phyloP scores from a whole-genome alignment of 2,113 vertebrate genomes.

The Poicephalus meyeri region DNA sequence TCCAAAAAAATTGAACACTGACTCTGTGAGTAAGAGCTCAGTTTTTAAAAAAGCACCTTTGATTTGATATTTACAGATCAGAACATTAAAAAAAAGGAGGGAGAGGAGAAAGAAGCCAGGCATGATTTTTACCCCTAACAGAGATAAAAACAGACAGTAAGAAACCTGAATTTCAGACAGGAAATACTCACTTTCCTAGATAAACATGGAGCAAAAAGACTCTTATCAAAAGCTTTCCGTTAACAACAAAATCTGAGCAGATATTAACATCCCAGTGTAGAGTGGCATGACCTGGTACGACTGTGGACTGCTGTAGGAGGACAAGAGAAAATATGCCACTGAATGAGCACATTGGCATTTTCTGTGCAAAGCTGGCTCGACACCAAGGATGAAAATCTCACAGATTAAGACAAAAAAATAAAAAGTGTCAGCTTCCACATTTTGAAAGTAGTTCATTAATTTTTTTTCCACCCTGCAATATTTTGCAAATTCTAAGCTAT shows the following conservation, averaged over 20 bases:
- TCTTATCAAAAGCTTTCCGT: neutral
- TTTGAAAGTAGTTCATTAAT: neutral
- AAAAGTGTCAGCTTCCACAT: neutral
- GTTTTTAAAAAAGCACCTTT: neutral
- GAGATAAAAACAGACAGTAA: neutral
- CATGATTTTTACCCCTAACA: neutral
- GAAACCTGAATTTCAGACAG: neutral
- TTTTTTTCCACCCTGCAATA: constrained; percentile 7
- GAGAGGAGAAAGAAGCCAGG: neutral
- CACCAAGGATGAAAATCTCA: neutral
- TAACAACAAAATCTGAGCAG: neutral
- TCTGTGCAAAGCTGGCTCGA: neutral
- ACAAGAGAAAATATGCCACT: neutral
- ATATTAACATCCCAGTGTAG: neutral
- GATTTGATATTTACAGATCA: neutral
- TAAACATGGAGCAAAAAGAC: neutral
- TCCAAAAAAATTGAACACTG: neutral
- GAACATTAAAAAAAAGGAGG: neutral
- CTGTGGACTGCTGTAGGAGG: neutral
- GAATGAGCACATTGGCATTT: neutral
- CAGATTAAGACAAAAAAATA: neutral
- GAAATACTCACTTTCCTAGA: neutral
- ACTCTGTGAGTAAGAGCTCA: neutral
- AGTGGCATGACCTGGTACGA: neutral
- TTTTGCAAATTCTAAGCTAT: constrained; percentile 50